Percentiles rank a stretch among this genome's conserved stretches.
phyloP scores from a whole-genome alignment of 1,140 invertebrate species.

The Drosophila parabipectinata region DNA sequence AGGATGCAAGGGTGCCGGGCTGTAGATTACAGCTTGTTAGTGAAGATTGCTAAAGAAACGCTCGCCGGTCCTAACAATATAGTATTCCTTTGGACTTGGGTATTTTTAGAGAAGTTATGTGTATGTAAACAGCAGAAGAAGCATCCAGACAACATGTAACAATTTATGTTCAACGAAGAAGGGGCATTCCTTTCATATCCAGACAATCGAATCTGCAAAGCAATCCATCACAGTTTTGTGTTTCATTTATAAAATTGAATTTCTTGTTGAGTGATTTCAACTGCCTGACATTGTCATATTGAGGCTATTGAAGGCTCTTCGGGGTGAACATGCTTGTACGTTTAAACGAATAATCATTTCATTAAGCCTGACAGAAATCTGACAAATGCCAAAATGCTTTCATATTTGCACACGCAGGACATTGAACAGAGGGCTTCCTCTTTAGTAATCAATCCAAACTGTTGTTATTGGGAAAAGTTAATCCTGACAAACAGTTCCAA shows the following conservation, averaged over 20 bases:
- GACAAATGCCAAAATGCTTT: slow-evolving; percentile 30
- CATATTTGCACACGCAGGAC: neutral
- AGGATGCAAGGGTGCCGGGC: slow-evolving; percentile 10
- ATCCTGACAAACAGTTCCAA: slow-evolving; percentile 3
- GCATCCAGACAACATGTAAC: slow-evolving; percentile 32
- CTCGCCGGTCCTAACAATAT: slow-evolving; percentile 31
- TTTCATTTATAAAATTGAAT: slow-evolving; percentile 32
- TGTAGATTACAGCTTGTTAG: slow-evolving; percentile 63
- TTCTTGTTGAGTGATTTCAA: slow-evolving; percentile 15
- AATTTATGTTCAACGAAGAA: slow-evolving; percentile 19
- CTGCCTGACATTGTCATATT: slow-evolving; percentile 25
- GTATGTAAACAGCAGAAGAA: neutral
- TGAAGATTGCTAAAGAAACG: slow-evolving; percentile 44
- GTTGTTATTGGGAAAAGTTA: slow-evolving; percentile 4
- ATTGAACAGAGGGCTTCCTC: neutral
- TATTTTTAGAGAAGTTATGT: slow-evolving; percentile 44
- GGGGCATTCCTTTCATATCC: slow-evolving; percentile 1
- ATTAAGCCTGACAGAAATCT: slow-evolving; percentile 39
- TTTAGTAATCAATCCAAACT: neutral
- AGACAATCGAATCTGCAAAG: slow-evolving; percentile 16
- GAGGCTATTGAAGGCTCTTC: slow-evolving; percentile 3
- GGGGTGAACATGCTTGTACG: slow-evolving; percentile 9
- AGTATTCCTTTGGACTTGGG: slow-evolving; percentile 23
- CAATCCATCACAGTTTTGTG: slow-evolving; percentile 39
- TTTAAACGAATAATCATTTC: slow-evolving; percentile 42